Base-by-base conservation (phyloP, 30 jellyfish, hydroid and myxozoan species). In the Hydra vulgaris region DNA sequence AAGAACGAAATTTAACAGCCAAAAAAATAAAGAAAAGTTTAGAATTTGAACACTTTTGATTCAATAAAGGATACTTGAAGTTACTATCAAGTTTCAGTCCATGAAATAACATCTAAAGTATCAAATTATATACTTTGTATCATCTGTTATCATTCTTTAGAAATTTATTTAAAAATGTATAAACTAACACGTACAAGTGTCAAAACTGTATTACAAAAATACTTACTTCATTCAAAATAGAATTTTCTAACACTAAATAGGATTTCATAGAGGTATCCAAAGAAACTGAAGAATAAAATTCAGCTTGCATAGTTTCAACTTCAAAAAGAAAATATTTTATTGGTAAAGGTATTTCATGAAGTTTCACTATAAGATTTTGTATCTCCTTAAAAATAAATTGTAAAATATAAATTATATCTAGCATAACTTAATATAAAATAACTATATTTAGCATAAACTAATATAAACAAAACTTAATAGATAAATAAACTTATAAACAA, bases 1-100 rank as follows among this genome's bases (percentile, higher is more conserved):
- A 52, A 23, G 70, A 68, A 17, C 95, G 89, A 23, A 77, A 53
- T 27, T 87, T 82, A 69, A 87, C 77, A 0, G 95, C 88, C 52
- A 84, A 72, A 18, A 83, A 21, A 7, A 53, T 74, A 8, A 19
- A 66, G 7, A 82, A 82, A 0, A 77, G 81, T 0, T 82, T 81
- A 56, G 78, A 73, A 81, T 82, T 76, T 12, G 82, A 82, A 79
- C 82, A 79, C 26, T 66, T 19, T 19, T 71, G 25, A 25, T 90
- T 88, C 79, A 23, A 68, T 17, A 22, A 53, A n/a, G 85, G 76
- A 5, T 78, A 76, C 21, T 66, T 68, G 27, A 17, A 19, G 27
- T 67, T 23, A 18, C 85, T 24, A 21, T 54, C 76, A 19, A 82
- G 55, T 82, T 87, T 83, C 67, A 40, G 77, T 17, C 95, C 95